Evolutionary conservation across 2,113 vertebrate species (phyloP).

Genomic region (Chinchilla lanigera): DNA sequence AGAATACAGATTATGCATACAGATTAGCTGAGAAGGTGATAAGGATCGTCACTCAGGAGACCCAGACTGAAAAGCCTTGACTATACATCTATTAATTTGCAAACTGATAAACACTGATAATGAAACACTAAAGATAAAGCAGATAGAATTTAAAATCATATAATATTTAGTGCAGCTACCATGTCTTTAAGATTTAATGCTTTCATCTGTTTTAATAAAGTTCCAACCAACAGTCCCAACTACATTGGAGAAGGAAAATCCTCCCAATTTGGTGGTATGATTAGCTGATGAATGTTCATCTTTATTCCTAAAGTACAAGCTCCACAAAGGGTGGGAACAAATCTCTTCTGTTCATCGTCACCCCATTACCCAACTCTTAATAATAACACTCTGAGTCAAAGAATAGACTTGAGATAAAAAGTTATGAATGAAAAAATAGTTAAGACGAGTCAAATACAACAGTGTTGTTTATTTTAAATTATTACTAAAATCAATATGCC

Average conservation of each 20-base stretch:
- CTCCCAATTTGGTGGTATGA: background rate
- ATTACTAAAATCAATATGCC: background rate
- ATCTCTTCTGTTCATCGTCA: background rate
- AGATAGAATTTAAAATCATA: background rate
- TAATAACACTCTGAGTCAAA: background rate
- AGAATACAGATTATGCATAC: background rate
- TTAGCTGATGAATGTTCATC: background rate
- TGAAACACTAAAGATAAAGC: background rate
- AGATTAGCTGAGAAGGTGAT: background rate
- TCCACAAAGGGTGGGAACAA: background rate
- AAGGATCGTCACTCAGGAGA: background rate
- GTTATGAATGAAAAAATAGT: background rate
- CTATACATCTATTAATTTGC: background rate
- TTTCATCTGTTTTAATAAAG: background rate
- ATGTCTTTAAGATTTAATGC: background rate
- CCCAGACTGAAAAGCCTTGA: background rate
- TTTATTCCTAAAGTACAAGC: background rate
- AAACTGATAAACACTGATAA: background rate
- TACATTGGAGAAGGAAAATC: background rate
- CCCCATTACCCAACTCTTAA: background rate
- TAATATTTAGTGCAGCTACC: background rate
- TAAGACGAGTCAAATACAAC: conserved; percentile 1
- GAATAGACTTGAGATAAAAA: background rate
- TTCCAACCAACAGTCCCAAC: background rate
- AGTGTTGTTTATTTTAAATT: conserved; percentile 9